Evolutionary conservation across 2,888 invertebrate genomes (phyloP).

Genomic region (Lepidocyrtoides sp.): DNA sequence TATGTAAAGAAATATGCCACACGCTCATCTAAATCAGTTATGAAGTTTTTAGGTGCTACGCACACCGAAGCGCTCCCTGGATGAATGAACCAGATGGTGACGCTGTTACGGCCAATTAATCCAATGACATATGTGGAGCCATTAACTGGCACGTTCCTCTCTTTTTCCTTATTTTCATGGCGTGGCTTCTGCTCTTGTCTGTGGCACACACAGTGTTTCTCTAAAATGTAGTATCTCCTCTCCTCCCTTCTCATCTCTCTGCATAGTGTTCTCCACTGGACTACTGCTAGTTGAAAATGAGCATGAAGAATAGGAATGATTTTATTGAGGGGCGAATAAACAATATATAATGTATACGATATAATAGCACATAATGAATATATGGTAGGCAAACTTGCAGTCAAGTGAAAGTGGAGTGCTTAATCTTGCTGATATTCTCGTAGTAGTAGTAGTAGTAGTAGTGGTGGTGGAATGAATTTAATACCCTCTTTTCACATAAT

Average conservation of each 20-base stretch:
- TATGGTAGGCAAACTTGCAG: not conserved
- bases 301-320: constrained; percentile 16
- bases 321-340: constrained; percentile 57
- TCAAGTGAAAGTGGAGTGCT: constrained; percentile 57
- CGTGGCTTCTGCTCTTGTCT: constrained; percentile 29
- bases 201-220: not conserved
- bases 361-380: not conserved
- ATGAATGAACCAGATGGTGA: constrained; percentile 71
- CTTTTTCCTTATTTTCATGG: constrained; percentile 58
- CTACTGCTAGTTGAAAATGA: constrained; percentile 3
- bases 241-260: constrained; percentile 30
- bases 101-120: constrained; percentile 76
- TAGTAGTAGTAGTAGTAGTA: too few species aligned
- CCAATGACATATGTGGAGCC: constrained; percentile 75
- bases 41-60: constrained; percentile 8
- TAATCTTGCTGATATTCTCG: constrained; percentile 52
- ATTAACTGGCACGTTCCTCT: constrained; percentile 69
- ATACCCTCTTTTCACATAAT: constrained; percentile 49
- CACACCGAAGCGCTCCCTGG: not conserved
- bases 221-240: not conserved
- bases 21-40: constrained; percentile 33
- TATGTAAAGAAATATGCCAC: too few species aligned
- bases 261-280: not conserved
- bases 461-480: constrained; percentile 50
- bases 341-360: constrained; percentile 24